A percentile compares a stretch with the other conserved stretches of the same genome.
Evolutionary conservation across 1,140 invertebrate genomes (phyloP).

Genomic region (Dendroctonus ponderosae): DNA sequence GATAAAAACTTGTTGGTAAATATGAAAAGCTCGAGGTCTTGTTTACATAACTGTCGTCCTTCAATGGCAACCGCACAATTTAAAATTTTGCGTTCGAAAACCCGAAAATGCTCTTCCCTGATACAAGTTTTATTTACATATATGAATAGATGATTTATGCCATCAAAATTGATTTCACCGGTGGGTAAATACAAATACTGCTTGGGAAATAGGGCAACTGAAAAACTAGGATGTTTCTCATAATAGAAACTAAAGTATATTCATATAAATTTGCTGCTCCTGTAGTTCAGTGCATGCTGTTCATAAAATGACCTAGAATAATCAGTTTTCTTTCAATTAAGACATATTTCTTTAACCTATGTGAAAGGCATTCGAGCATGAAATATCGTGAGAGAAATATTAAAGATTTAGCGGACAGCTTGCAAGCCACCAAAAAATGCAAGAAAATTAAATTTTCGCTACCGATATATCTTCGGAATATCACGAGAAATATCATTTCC

Average conservation of each 20-base stretch:
- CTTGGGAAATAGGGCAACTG: no score
- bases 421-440: conserved; percentile 18
- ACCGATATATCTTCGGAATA: conserved; percentile 23
- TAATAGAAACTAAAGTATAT: no score
- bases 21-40: conserved; percentile 10
- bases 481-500: conserved; percentile 27
- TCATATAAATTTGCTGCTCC: no score
- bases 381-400: conserved; percentile 25
- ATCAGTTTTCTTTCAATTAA: no score
- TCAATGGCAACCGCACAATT: conserved; percentile 20
- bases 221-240: no score
- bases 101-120: conserved; percentile 12
- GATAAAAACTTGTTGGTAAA: conserved; percentile 12
- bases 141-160: conserved; percentile 13
- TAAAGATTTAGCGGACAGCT: conserved; percentile 6
- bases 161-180: conserved; percentile 2
- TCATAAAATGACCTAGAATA: no score
- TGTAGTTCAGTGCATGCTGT: no score
- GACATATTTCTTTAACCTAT: no score
- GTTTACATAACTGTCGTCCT: conserved; percentile 14
- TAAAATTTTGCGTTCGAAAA: conserved; percentile 14
- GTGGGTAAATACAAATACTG: no score
- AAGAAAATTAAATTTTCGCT: conserved; percentile 27
- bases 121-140: conserved; percentile 20
- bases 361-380: neutral